Evolutionary conservation across 2,113 vertebrate genomes (phyloP).

Genomic region (Anarhynchus alexandrinus): DNA sequence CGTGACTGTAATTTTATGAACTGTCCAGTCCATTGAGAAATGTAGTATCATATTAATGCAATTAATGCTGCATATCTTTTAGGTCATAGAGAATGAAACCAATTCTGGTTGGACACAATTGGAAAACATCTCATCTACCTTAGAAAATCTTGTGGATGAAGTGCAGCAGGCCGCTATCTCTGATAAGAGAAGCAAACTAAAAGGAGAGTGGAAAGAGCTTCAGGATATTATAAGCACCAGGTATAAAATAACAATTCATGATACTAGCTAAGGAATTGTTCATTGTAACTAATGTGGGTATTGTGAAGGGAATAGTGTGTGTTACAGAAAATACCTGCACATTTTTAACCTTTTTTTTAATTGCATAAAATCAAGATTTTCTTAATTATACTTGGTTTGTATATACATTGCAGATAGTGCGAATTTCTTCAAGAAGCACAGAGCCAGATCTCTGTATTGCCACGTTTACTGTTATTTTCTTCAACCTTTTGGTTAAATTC

Average conservation of each 20-base stretch:
- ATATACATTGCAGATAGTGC: not conserved
- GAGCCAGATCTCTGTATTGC: not conserved
- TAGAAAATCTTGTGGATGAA: conserved; percentile 58
- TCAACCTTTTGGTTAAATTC: not conserved
- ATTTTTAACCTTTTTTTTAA: not conserved
- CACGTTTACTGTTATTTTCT: not conserved
- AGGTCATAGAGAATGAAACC: conserved; percentile 80
- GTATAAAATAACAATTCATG: conserved; percentile 45
- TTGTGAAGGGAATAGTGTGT: not conserved
- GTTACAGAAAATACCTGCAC: not conserved
- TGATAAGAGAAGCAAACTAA: conserved; percentile 69
- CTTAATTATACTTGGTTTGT: not conserved
- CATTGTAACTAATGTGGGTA: not conserved
- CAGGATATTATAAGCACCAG: conserved; percentile 76
- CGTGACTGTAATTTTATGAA: not conserved
- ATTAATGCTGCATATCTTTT: not conserved
- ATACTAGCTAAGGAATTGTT: not conserved
- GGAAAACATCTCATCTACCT: conserved; percentile 65
- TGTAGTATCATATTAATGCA: not conserved
- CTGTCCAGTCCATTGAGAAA: not conserved
- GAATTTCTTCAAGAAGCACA: not conserved
- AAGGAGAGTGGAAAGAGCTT: conserved; percentile 75
- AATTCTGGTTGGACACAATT: conserved; percentile 78
- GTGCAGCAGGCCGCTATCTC: conserved; percentile 53
- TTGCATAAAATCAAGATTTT: not conserved